Percentiles rank a stretch among this genome's conserved stretches.
Conservation (phyloP, 2,888 invertebrate genomes). For the Crepidodera aurea region DNA sequence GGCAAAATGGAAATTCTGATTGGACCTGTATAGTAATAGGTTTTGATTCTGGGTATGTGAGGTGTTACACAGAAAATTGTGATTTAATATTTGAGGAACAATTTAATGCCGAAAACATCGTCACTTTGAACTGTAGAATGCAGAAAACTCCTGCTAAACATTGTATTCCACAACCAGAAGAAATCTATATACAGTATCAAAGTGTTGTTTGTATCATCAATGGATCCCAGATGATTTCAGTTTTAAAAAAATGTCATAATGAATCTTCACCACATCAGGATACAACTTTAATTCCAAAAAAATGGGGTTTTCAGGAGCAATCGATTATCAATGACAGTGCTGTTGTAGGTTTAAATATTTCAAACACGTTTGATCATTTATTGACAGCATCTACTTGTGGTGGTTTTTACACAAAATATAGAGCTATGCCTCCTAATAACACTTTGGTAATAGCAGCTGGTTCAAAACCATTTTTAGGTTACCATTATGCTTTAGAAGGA, state of each 20-base stretch:
- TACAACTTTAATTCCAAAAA: conserved; percentile 69
- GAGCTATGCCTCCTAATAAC: conserved; percentile 78
- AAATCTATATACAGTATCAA: conserved; percentile 78
- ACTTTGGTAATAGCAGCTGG: conserved; percentile 81
- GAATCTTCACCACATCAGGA: not conserved
- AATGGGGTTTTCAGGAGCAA: conserved; percentile 86
- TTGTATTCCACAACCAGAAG: conserved; percentile 66
- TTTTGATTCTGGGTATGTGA: conserved; percentile 82
- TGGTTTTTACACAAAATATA: conserved; percentile 75
- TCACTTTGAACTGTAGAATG: conserved; percentile 81
- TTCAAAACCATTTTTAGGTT: conserved; percentile 83
- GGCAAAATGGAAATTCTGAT: conserved; percentile 65
- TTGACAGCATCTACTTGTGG: conserved; percentile 80
- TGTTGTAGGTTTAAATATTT: conserved; percentile 74
- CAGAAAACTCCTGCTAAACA: conserved; percentile 65
- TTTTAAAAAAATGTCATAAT: conserved; percentile 71
- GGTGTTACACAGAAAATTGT: conserved; percentile 90
- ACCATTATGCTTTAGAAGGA: conserved; percentile 91
- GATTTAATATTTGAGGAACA: conserved; percentile 82
- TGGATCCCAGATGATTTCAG: conserved; percentile 82
- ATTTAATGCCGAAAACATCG: conserved; percentile 82
- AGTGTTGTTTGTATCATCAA: conserved; percentile 76
- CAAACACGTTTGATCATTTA: conserved; percentile 87
- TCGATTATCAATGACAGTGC: conserved; percentile 79
- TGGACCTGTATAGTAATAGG: conserved; percentile 92